phyloP scores from a whole-genome alignment of 2,888 invertebrate species.

The Hypselothyrea guttata region DNA sequence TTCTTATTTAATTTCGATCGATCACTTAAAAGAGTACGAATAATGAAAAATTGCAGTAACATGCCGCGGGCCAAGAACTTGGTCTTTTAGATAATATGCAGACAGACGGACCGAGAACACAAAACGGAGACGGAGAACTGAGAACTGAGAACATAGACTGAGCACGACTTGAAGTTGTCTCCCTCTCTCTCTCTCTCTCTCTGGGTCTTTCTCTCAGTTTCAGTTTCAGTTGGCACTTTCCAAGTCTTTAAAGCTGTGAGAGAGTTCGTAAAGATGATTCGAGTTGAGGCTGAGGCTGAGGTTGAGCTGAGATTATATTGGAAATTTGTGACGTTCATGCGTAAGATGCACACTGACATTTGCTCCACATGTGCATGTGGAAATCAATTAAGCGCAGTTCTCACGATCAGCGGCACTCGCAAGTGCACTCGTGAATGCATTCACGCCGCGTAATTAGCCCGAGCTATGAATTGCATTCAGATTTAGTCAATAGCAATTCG shows the following conservation, averaged over 20 bases:
- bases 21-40: constrained; percentile 73
- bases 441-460: background rate
- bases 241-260: background rate
- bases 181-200: too few relatives aligned
- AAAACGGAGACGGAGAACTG: too few relatives aligned
- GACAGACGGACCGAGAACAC: too few relatives aligned
- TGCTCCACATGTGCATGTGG: constrained; percentile 76
- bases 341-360: constrained; percentile 41
- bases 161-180: too few relatives aligned
- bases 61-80: constrained; percentile 57
- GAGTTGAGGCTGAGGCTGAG: background rate
- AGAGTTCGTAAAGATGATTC: background rate
- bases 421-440: constrained; percentile 5
- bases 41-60: constrained; percentile 70
- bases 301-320: constrained; percentile 28
- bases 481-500: background rate
- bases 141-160: too few relatives aligned
- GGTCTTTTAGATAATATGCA: constrained; percentile 46
- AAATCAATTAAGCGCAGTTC: constrained; percentile 82
- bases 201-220: too few relatives aligned
- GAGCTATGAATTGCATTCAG: background rate
- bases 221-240: too few relatives aligned
- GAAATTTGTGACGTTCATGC: constrained; percentile 59
- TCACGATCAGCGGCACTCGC: constrained; percentile 74
- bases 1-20: constrained; percentile 74